These are phyloP conservation scores for Chondrosia reniformis DNA, from an alignment of 37 sponge, comb jelly and placozoan species.

Conservation along the genomic window DNA sequence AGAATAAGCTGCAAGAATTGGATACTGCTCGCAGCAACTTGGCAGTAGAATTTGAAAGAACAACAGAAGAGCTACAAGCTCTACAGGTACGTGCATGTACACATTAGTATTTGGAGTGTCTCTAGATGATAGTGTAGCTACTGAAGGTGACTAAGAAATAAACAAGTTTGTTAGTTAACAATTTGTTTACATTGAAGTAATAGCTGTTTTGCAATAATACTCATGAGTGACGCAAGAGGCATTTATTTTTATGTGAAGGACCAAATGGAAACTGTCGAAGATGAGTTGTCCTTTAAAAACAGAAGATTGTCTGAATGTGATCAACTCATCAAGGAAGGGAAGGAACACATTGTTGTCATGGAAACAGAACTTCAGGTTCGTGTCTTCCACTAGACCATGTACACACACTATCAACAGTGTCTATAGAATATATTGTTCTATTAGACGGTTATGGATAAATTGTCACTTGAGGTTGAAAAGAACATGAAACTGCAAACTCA, in stretches of 20 bases:
- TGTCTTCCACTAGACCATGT: not conserved
- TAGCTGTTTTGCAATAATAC: not conserved
- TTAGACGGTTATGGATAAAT: slow-evolving; percentile 44
- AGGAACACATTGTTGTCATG: slow-evolving; percentile 34
- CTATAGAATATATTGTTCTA: not conserved
- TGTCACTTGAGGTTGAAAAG: slow-evolving; percentile 65
- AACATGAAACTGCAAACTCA: slow-evolving; percentile 53
- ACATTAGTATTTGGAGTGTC: too few species aligned
- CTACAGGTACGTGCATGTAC: slow-evolving; percentile 51
- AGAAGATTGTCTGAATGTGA: slow-evolving; percentile 38
- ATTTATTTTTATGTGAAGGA: slow-evolving; percentile 26
- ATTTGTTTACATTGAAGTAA: not conserved
- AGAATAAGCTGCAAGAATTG: slow-evolving; percentile 42
- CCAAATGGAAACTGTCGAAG: slow-evolving; percentile 71
- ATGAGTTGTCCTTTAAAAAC: slow-evolving; percentile 71
- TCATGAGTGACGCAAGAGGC: not conserved
- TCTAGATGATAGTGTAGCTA: not conserved
- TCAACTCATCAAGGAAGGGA: slow-evolving; percentile 33
- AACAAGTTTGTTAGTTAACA: not conserved
- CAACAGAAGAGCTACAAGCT: slow-evolving; percentile 49
- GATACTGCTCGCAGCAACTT: slow-evolving; percentile 34
- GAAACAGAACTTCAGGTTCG: slow-evolving; percentile 58
- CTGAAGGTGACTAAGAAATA: not conserved
- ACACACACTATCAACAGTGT: not conserved
- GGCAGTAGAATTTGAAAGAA: slow-evolving; percentile 40